Percentiles rank a stretch among this genome's conserved stretches.
phyloP scores from a whole-genome alignment of 1,140 invertebrate genomes.

The Neodiprion fabricii region DNA sequence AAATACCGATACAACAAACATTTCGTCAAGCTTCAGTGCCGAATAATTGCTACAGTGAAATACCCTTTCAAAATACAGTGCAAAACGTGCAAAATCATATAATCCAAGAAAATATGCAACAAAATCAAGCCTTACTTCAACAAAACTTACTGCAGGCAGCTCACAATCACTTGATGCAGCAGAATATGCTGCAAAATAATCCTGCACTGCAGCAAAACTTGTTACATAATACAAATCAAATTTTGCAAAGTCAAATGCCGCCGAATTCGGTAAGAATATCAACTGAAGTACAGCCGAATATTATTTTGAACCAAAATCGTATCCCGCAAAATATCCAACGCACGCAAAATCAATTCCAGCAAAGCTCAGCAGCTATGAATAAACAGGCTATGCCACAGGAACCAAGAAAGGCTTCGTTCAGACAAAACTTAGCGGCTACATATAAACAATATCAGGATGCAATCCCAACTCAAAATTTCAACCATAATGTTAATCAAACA shows the following conservation, averaged over 20 bases:
- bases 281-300: constrained; percentile 1
- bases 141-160: constrained; percentile 42
- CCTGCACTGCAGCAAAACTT: constrained; percentile 41
- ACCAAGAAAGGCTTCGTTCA: constrained; percentile 39
- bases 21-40: constrained; percentile 25
- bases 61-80: constrained; percentile 54
- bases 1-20: constrained; percentile 18
- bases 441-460: constrained; percentile 36
- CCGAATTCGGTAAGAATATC: constrained; percentile 15
- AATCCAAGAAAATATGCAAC: constrained; percentile 61
- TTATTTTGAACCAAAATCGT: constrained; percentile 28
- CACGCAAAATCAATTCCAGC: constrained; percentile 48
- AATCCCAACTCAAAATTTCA: constrained; percentile 27
- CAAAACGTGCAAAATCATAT: constrained; percentile 61
- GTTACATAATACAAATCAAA: constrained; percentile 38
- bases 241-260: constrained; percentile 21
- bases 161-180: constrained; percentile 43
- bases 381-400: constrained; percentile 55
- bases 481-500: constrained; percentile 29
- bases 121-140: constrained; percentile 47
- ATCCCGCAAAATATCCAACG: constrained; percentile 41
- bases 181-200: constrained; percentile 39
- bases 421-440: constrained; percentile 37
- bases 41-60: constrained; percentile 32
- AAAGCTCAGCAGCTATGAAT: constrained; percentile 23